Percentiles rank a stretch among this genome's conserved stretches.
Evolutionary conservation across 2,797 vertebrate genomes (phyloP).

Genomic region (Epinephelus coioides): DNA sequence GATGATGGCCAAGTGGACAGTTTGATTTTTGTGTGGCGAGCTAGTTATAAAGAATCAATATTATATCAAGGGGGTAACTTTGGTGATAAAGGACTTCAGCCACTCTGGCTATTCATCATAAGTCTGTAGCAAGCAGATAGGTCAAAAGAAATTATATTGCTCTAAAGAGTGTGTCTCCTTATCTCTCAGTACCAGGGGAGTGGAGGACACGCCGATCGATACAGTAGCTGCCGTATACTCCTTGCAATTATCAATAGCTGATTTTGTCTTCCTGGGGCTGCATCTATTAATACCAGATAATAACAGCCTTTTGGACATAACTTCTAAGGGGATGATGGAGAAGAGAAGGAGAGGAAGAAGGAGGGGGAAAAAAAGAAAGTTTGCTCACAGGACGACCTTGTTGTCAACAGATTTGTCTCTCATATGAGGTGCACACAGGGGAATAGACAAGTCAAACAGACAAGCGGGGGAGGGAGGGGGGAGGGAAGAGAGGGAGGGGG

Average conservation of each 20-base stretch:
- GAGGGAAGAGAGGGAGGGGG: neutral
- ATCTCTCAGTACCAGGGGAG: conserved; percentile 98
- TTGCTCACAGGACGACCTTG: conserved; percentile 82
- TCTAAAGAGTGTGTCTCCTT: conserved; percentile 99
- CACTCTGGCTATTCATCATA: conserved; percentile 99
- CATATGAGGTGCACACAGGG: conserved; percentile 70
- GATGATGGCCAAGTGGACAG: conserved; percentile 99
- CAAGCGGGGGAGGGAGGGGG: conserved; percentile 24
- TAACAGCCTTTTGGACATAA: conserved; percentile 92
- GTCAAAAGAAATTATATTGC: conserved; percentile 99
- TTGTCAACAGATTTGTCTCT: conserved; percentile 81
- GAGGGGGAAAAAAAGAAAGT: conserved; percentile 63
- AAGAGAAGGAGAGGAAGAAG: conserved; percentile 26
- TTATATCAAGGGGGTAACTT: conserved; percentile 99
- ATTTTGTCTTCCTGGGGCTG: conserved; percentile 97
- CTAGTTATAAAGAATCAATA: conserved; percentile 99
- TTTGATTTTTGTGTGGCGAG: conserved; percentile 99
- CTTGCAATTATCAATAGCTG: conserved; percentile 99
- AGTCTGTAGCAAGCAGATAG: conserved; percentile 99
- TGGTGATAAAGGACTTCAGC: conserved; percentile 99
- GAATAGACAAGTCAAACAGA: conserved; percentile 70
- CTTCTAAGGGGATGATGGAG: conserved; percentile 71
- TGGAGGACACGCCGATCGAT: conserved; percentile 99
- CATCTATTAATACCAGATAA: conserved; percentile 98
- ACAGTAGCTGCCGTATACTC: conserved; percentile 96